Base-by-base conservation (phyloP, 2,888 invertebrate genomes). In the Apodemia duryi region DNA sequence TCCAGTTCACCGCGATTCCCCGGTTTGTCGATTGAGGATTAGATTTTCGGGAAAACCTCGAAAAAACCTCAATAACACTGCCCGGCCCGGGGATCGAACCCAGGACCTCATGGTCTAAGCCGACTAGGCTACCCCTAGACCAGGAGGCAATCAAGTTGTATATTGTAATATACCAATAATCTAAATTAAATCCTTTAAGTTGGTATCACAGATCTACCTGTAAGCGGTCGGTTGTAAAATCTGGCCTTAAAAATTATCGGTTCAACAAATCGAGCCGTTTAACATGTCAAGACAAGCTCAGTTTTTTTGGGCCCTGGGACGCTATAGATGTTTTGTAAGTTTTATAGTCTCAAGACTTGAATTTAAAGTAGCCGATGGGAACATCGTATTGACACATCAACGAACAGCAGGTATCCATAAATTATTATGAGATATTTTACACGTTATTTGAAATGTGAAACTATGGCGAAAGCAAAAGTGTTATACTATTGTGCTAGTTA, bases 231-330 rank as follows among this genome's bases (percentile, higher is more conserved):
- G 70, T 72, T 75, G 75, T 75, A 75, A 74, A 76, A 71, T 70
- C 72, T 70, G 74, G 72, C 72, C 74, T 82, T 75, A 81, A 46
- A 83, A 80, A 83, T 85, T 86, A 89, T 87, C 84, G 82, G 81
- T 77, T 79, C 81, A 79, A 87, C 86, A 88, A 84, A 88, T 86
- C 86, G 83, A 81, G 79, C 77, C 84, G 83, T 83, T 86, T 76
- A 80, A 90, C 89, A 85, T 89, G 91, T 91, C 83, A 77, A 81
- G 84, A 91, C 91, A 89, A 79, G 89, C 78, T 83, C 81, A 82
- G 75, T 74, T 79, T 84, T 87, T 88, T 70, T 78, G 71, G 83
- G 73, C 85, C 79, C 85, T 84, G 82, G 87, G 87, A 81, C 82
- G 83, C 82, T 86, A 77, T 80, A 74, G 80, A 81, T 81, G 84